Conservation (phyloP, 2,113 vertebrate species). For the Tragelaphus buxtoni region DNA sequence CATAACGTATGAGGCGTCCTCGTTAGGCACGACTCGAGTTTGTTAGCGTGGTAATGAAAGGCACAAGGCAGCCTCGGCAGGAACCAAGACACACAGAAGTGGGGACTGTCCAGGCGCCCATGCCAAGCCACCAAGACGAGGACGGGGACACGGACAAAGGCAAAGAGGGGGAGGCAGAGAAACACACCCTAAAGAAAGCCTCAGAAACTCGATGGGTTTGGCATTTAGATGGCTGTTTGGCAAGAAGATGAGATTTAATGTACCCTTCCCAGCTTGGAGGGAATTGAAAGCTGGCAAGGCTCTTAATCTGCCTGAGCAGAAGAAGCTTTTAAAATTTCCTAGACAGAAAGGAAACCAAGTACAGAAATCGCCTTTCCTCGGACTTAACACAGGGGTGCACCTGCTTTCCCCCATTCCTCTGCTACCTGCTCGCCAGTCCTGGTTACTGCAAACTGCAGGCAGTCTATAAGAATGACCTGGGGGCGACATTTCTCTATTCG, state of each 20-base stretch:
- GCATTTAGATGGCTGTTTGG: neutral
- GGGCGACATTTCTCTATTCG: neutral
- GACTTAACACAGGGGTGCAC: neutral
- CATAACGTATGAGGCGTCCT: slow-evolving; percentile 98
- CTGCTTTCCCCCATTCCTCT: neutral
- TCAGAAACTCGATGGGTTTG: neutral
- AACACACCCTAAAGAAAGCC: neutral
- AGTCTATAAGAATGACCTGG: neutral
- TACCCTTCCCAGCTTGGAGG: neutral
- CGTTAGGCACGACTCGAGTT: slow-evolving; percentile 91
- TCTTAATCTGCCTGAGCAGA: neutral
- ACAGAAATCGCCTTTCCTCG: neutral
- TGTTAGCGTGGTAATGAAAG: slow-evolving; percentile 92
- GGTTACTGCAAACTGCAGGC: neutral
- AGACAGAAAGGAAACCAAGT: neutral
- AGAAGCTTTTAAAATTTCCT: neutral
- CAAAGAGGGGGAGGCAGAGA: neutral
- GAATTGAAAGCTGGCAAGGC: neutral
- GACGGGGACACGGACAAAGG: neutral
- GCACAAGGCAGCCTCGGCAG: slow-evolving; percentile 73
- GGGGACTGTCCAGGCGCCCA: slow-evolving; percentile 62
- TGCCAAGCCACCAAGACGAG: slow-evolving; percentile 6
- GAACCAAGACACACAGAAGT: slow-evolving; percentile 53
- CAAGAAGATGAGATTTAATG: neutral
- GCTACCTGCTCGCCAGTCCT: neutral